These are phyloP conservation scores for Sarcophaga caerulescens DNA, from an alignment of 2,888 invertebrate species.

Conservation along the genomic window DNA sequence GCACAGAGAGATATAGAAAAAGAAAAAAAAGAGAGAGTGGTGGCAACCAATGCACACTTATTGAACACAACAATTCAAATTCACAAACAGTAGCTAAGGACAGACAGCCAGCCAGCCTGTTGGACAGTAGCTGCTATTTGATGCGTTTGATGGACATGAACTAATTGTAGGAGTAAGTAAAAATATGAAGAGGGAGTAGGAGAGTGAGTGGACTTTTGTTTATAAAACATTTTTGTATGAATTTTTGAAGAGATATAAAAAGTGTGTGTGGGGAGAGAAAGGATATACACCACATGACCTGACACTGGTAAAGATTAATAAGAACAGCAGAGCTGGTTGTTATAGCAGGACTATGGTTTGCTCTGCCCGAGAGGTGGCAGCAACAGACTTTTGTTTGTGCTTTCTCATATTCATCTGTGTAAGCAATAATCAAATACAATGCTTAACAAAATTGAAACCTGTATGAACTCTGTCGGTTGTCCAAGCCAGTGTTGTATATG, in stretches of 20 bases:
- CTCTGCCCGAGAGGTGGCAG: not conserved
- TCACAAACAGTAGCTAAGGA: slow-evolving; percentile 26
- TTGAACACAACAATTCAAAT: slow-evolving; percentile 1
- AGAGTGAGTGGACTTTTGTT: not conserved
- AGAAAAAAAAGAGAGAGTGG: not conserved
- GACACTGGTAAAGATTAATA: slow-evolving; percentile 43
- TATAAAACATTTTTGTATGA: slow-evolving; percentile 29
- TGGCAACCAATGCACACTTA: not conserved
- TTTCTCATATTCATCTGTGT: not conserved
- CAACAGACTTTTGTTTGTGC: not conserved
- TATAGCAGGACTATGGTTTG: too few species aligned
- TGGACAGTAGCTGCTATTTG: slow-evolving; percentile 28
- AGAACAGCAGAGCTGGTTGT: not conserved
- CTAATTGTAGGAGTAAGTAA: slow-evolving; percentile 22
- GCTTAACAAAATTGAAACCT: slow-evolving; percentile 47
- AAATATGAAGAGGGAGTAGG: slow-evolving; percentile 18
- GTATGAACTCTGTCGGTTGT: slow-evolving; percentile 46
- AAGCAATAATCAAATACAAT: slow-evolving; percentile 52
- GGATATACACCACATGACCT: slow-evolving; percentile 47
- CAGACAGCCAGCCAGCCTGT: not conserved
- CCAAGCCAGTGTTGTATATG: not conserved
- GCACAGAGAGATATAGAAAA: not conserved
- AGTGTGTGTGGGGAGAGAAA: not conserved
- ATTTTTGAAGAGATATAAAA: slow-evolving; percentile 16
- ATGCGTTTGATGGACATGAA: slow-evolving; percentile 47